phyloP scores from a whole-genome alignment of 2,888 invertebrate species.

The Arge pagana region DNA sequence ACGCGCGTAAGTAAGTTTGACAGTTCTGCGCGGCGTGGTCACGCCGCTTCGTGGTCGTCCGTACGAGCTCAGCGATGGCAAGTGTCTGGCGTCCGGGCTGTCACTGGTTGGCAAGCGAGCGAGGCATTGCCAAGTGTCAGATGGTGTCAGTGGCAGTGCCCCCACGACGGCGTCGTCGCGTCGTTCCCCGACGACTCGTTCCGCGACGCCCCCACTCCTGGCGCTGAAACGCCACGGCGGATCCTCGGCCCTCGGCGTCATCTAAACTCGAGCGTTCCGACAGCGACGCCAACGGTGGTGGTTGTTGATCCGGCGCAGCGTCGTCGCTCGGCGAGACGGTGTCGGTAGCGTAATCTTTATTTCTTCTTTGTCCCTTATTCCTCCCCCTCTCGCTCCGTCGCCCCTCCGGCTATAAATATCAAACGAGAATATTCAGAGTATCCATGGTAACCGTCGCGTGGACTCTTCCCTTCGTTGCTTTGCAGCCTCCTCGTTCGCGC shows the following conservation, averaged over 20 bases:
- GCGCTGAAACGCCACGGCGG: slow-evolving; percentile 22
- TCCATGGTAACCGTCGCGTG: too few relatives aligned
- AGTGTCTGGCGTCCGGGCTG: slow-evolving; percentile 48
- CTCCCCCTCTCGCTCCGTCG: slow-evolving; percentile 1
- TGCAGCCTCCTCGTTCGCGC: too few relatives aligned
- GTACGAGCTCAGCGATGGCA: slow-evolving; percentile 29
- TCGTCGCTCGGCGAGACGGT: slow-evolving; percentile 8
- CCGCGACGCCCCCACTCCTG: slow-evolving; percentile 25
- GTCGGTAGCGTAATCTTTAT: slow-evolving; percentile 11
- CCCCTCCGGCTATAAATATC: too few relatives aligned
- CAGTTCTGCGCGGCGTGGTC: slow-evolving; percentile 10
- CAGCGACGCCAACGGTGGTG: slow-evolving; percentile 19
- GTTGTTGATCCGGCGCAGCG: slow-evolving; percentile 12
- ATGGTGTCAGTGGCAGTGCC: slow-evolving; percentile 25
- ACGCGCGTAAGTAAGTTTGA: slow-evolving; percentile 8
- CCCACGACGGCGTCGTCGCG: slow-evolving; percentile 22
- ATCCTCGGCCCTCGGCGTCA: slow-evolving; percentile 14
- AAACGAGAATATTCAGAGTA: too few relatives aligned
- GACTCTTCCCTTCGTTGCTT: too few relatives aligned
- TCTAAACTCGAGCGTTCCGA: slow-evolving; percentile 26
- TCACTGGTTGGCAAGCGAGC: slow-evolving; percentile 39
- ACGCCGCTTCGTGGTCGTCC: slow-evolving; percentile 1
- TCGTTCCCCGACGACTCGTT: slow-evolving; percentile 9
- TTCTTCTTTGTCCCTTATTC: slow-evolving; percentile 6
- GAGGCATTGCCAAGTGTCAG: slow-evolving; percentile 39